Evolutionary conservation across 2,797 vertebrate genomes (phyloP), one percentile per base, ranked within the genome.

Genomic region (Masticophis lateralis): DNA sequence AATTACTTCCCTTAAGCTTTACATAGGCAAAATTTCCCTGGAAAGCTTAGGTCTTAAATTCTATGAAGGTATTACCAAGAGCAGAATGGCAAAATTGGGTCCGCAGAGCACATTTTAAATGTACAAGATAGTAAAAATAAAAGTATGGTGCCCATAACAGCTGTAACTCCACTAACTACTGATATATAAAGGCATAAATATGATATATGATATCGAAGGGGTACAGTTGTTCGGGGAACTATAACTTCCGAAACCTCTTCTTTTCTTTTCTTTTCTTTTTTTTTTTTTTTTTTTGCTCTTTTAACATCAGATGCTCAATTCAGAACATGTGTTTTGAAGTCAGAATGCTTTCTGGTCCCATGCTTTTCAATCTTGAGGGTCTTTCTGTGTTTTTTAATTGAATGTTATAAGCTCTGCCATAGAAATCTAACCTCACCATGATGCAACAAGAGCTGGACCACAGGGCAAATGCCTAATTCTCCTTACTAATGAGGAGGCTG

Each of bases 111-210:
- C 22, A 59, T 91, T 91, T 91, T 91, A 94, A 94, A 94, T 87
- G 53, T 74, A 92, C 59, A 89, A 92, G 87, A 89, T 92, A 88
- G 55, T 32, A 89, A 91, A 89, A 53, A 60, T 59, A 92, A 91
- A 92, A 86, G 66, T 91, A 94, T 69, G 87, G 37, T 60, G 5
- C 90, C 59, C 90, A 69, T 91, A 91, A 87, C 87, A 92, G 74
- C 43, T 69, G 59, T 91, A 92, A 89, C 59, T 92, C 92, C n/a
- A 8, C 87, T 89, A 86, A 37, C 90, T 89, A 86, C 60, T 86
- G 91, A 94, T 92, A 60, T 66, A 92, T 92, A 91, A 94, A 56
- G 60, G 90, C 89, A 92, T 92, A 92, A 92, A 91, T 55, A 66
- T 94, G 66, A 92, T 87, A 57, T 92, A 89, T 89, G 91, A 92